These are phyloP conservation scores for Seladonia tumulorum DNA, from an alignment of 2,888 invertebrate species.

Conservation along the genomic window DNA sequence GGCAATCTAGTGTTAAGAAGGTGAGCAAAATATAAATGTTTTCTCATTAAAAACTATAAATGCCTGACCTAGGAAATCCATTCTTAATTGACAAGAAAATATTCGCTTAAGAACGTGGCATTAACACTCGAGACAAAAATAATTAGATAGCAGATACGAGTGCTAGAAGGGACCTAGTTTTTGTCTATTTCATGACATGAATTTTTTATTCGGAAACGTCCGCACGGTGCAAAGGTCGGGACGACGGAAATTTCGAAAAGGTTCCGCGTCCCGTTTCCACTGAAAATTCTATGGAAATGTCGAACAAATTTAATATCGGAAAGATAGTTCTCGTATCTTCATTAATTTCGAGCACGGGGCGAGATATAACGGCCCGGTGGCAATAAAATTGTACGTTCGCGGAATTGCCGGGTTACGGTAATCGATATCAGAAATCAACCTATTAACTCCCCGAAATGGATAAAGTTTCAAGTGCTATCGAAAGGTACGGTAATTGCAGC, in stretches of 20 bases:
- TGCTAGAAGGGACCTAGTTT: too few relatives aligned
- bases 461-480: constrained; percentile 40
- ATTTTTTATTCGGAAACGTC: too few relatives aligned
- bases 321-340: constrained; percentile 8
- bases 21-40: too few relatives aligned
- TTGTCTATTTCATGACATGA: too few relatives aligned
- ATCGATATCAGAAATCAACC: constrained; percentile 48
- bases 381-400: constrained; percentile 9
- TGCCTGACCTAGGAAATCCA: too few relatives aligned
- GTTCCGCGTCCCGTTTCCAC: not conserved
- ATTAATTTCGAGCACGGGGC: constrained; percentile 1
- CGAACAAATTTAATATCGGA: not conserved
- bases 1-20: too few relatives aligned
- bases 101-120: too few relatives aligned
- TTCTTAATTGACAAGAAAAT: too few relatives aligned
- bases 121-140: too few relatives aligned
- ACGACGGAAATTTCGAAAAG: not conserved
- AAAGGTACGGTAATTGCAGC: constrained; percentile 28
- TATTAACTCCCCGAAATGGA: constrained; percentile 44
- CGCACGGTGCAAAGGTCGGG: too few relatives aligned
- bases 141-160: too few relatives aligned
- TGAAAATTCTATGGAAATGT: not conserved
- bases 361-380: not conserved
- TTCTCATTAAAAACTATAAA: too few relatives aligned
- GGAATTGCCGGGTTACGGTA: constrained; percentile 14